Evolutionary conservation across 2,113 vertebrate genomes (phyloP), one percentile per base, ranked within the genome.

Genomic region (Cyprinodon tularosa): DNA sequence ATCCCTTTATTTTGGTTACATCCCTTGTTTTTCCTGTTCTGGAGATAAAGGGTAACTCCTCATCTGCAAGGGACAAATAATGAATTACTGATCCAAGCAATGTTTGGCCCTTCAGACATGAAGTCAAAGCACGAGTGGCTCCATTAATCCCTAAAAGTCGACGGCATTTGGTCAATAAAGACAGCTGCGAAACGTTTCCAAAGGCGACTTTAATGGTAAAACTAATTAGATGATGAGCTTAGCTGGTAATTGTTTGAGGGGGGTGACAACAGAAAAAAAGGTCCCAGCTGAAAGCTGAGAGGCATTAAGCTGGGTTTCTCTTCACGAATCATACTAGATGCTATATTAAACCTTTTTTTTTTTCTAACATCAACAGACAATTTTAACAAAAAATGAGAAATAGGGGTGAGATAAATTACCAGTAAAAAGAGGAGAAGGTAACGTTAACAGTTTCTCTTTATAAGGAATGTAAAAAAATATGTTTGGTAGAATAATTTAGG

Each of bases 1-100:
- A 99, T 42, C 97, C 97, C 80, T 98, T 99, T 73, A 98, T 98
- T 91, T 98, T 97, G 36, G 95, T 98, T 77, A 96, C 90, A 85
- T 99, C 97, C 36, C 96, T 96, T 6, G 97, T 98, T 87, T 99
- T 99, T 67, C 97, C 97, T 66, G 97, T 98, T 75, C 97, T 95
- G 72, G 97, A 98, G 87, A 97, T 94, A 91, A 98, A 98, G 62
- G 95, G 90, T 80, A 95, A 91, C 14, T 93, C 95, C 20, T 93
- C 76, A 89, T 95, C 96, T 97, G 91, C 67, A 89, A 88, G 90
- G 86, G 45, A 77, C 80, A 74, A 44, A 68, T 9, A 57, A 11
- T 3, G n/a, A 22, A 29, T 74, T 15, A 81, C 17, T 22, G 17
- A 67, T 42, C 20, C 29, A 5, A 66, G 47, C n/a, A 36, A 62